phyloP scores from a whole-genome alignment of 1,140 invertebrate genomes.

The Anoplophora glabripennis region DNA sequence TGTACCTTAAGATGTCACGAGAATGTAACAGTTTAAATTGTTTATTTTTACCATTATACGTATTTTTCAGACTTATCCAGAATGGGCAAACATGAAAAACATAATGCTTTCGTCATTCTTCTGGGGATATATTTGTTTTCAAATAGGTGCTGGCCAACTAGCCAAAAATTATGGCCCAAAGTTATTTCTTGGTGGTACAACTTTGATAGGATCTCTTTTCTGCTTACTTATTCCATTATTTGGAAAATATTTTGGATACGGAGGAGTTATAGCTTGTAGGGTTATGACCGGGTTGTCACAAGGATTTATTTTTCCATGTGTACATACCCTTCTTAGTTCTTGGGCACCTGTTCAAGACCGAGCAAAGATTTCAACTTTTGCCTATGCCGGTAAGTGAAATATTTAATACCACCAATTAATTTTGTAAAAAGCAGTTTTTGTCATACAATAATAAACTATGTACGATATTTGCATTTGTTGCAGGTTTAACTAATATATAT shows the following conservation, averaged over 20 bases:
- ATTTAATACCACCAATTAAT: conserved; percentile 62
- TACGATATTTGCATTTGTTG: too few species aligned
- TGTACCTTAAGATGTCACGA: conserved; percentile 60
- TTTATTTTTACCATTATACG: not conserved
- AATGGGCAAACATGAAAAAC: conserved; percentile 51
- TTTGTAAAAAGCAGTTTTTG: too few species aligned
- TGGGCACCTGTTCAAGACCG: conserved; percentile 68
- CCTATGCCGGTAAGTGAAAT: conserved; percentile 56
- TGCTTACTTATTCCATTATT: conserved; percentile 51
- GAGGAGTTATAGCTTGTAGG: conserved; percentile 60
- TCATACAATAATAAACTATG: too few species aligned
- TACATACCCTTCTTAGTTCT: conserved; percentile 74
- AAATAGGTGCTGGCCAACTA: conserved; percentile 65
- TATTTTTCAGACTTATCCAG: conserved; percentile 37
- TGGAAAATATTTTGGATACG: conserved; percentile 54
- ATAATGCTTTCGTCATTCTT: conserved; percentile 65
- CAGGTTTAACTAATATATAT: too few species aligned
- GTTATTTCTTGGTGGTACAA: conserved; percentile 57
- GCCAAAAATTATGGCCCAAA: conserved; percentile 63
- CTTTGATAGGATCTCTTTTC: conserved; percentile 53
- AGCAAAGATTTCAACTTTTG: conserved; percentile 56
- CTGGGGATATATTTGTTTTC: conserved; percentile 56
- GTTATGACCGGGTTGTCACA: conserved; percentile 74
- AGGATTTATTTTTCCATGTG: conserved; percentile 74
- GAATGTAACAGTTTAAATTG: conserved; percentile 56